Conservation (phyloP, 2,888 invertebrate genomes). For the Heliconius ismenius region DNA sequence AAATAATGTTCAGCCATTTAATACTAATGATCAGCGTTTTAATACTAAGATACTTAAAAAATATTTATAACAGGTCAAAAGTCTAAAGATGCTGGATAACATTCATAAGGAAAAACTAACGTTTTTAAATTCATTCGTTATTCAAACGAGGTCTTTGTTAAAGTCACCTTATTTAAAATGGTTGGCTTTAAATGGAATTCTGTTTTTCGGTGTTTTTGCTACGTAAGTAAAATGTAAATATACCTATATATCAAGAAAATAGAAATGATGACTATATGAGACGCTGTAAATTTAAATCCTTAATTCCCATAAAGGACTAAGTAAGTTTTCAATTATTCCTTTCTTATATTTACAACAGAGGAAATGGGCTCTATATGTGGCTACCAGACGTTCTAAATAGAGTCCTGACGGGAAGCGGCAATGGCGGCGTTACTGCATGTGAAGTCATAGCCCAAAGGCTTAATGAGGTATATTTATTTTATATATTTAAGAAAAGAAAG, state of each 20-base stretch:
- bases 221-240: conserved; percentile 75
- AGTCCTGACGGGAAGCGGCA: conserved; percentile 61
- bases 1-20: too few species aligned
- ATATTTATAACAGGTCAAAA: conserved; percentile 60
- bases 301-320: too few species aligned
- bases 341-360: conserved; percentile 55
- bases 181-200: conserved; percentile 77
- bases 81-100: conserved; percentile 52
- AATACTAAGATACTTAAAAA: neutral
- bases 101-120: conserved; percentile 49
- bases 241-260: neutral
- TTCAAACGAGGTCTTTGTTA: conserved; percentile 80
- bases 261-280: neutral
- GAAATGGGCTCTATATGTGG: conserved; percentile 81
- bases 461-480: conserved; percentile 56
- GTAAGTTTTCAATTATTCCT: too few species aligned
- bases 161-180: conserved; percentile 78
- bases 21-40: neutral
- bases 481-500: too few species aligned
- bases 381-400: conserved; percentile 82
- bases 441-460: conserved; percentile 64
- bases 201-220: conserved; percentile 85
- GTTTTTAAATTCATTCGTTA: conserved; percentile 68
- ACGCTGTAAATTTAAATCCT: too few species aligned
- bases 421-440: conserved; percentile 62